These are phyloP conservation scores for Rhyacophila evoluta DNA, from an alignment of 2,888 invertebrate species.

Conservation along the genomic window DNA sequence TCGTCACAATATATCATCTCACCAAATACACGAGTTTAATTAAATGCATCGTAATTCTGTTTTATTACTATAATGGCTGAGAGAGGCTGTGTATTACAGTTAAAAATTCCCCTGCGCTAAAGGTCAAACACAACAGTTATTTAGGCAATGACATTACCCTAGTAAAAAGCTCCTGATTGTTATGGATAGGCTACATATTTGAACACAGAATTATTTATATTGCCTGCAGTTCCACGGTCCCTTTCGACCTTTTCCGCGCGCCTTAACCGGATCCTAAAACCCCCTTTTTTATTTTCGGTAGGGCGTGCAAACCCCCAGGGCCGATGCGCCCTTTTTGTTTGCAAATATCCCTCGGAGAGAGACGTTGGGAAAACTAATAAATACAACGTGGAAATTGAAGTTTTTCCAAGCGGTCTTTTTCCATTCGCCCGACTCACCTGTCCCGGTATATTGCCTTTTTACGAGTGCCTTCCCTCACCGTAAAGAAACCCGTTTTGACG, in stretches of 20 bases:
- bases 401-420: neutral
- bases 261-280: neutral
- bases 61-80: too few species aligned
- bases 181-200: neutral
- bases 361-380: slow-evolving; percentile 14
- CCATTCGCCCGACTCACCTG: neutral
- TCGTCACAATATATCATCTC: too few species aligned
- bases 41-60: too few species aligned
- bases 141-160: neutral
- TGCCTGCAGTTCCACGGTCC: neutral
- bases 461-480: slow-evolving; percentile 2
- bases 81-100: too few species aligned
- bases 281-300: neutral
- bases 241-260: neutral
- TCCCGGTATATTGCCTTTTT: slow-evolving; percentile 19
- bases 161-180: neutral
- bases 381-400: slow-evolving; percentile 14
- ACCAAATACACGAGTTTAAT: too few species aligned
- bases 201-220: neutral
- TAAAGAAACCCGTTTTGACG: neutral
- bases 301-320: neutral
- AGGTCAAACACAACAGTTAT: too few species aligned
- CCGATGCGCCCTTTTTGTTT: slow-evolving; percentile 20
- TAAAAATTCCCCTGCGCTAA: too few species aligned
- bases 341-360: slow-evolving; percentile 11